Percentiles rank a stretch among this genome's conserved stretches.
These are phyloP conservation scores for Neuroscelio doddi DNA, from an alignment of 2,888 invertebrate genomes.

Conservation along the genomic window DNA sequence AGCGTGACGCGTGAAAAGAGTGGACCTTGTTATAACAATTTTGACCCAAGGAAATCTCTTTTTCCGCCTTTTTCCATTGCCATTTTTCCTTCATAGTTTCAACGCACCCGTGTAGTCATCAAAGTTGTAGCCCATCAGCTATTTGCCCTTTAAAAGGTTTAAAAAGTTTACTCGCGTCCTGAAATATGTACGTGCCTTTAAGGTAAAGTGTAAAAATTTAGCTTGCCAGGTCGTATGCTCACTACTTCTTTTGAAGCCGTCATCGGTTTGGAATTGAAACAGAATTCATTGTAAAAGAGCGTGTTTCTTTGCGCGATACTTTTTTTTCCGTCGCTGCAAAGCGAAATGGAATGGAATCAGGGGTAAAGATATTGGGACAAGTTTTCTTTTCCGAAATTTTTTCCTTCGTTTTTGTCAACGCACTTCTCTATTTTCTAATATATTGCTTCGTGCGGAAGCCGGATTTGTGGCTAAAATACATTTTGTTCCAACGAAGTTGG, in stretches of 20 bases:
- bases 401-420: too few relatives aligned
- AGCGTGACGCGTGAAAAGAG: neutral
- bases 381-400: too few relatives aligned
- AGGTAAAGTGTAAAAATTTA: constrained; percentile 5
- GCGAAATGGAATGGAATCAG: neutral
- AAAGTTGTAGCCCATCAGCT: neutral
- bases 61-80: neutral
- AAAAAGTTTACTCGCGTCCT: constrained; percentile 4
- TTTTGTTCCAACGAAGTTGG: too few relatives aligned
- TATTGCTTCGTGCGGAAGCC: too few relatives aligned
- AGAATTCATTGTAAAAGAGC: neutral
- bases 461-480: too few relatives aligned
- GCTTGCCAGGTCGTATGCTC: neutral
- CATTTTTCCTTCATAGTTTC: neutral
- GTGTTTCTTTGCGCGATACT: neutral
- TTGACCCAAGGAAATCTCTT: neutral
- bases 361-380: too few relatives aligned
- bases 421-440: too few relatives aligned
- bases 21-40: neutral
- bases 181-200: constrained; percentile 8
- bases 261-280: neutral
- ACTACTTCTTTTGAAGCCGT: neutral
- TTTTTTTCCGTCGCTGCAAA: neutral
- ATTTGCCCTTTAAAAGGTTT: constrained; percentile 7
- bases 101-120: constrained; percentile 1